These are phyloP conservation scores for Strigops habroptila DNA, from an alignment of 2,113 vertebrate genomes.

Conservation along the genomic window DNA sequence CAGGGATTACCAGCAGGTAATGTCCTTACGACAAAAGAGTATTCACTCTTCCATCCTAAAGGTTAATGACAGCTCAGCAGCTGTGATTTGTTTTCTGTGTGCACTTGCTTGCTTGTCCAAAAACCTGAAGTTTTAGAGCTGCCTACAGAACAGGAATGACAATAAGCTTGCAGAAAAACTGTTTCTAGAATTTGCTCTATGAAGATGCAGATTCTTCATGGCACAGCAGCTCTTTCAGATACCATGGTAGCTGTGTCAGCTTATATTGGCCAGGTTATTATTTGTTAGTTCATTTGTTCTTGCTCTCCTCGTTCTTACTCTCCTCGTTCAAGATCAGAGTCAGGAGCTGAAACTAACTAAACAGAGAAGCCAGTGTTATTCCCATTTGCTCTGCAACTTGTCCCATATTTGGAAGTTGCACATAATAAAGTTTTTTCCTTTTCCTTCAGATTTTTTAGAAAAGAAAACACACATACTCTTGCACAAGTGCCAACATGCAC, in stretches of 20 bases:
- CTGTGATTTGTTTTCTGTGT: neutral
- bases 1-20: neutral
- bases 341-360: neutral
- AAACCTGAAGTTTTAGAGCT: neutral
- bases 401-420: neutral
- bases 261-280: neutral
- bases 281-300: neutral
- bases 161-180: neutral
- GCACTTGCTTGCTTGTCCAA: neutral
- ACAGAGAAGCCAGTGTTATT: neutral
- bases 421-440: neutral
- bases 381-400: neutral
- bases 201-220: neutral
- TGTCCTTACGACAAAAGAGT: neutral
- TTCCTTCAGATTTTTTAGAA: neutral
- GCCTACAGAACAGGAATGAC: neutral
- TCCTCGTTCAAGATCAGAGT: neutral
- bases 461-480: neutral
- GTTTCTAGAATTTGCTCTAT: neutral
- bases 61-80: slow-evolving; percentile 14
- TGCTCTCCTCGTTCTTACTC: neutral
- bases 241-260: neutral
- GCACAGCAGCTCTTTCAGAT: neutral
- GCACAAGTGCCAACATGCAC: neutral
- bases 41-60: slow-evolving; percentile 11